Evolutionary conservation across 2,888 invertebrate genomes (phyloP).

Genomic region (Cheilosia impressa): DNA sequence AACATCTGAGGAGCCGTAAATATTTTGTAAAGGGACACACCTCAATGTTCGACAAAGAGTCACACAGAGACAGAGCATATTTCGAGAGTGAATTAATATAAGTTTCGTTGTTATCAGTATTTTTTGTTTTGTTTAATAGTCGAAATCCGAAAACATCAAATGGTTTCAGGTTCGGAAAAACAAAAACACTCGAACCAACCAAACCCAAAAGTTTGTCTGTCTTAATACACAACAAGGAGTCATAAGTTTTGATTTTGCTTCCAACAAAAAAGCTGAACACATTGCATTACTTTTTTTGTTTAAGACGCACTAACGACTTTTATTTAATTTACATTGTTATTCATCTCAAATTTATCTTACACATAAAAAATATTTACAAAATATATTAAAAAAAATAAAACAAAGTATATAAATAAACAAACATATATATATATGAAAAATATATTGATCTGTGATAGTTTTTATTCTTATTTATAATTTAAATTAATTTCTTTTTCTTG

Average conservation of each 20-base stretch:
- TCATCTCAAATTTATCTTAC: constrained; percentile 62
- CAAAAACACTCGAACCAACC: constrained; percentile 4
- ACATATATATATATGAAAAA: constrained; percentile 53
- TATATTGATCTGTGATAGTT: constrained; percentile 78
- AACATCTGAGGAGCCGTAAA: constrained; percentile 14
- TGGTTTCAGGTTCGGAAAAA: constrained; percentile 51
- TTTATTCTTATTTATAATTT: constrained; percentile 69
- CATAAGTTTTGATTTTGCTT: constrained; percentile 1
- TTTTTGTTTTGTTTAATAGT: constrained; percentile 3
- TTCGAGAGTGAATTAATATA: constrained; percentile 7
- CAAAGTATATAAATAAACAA: constrained; percentile 36
- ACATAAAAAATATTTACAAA: constrained; percentile 61
- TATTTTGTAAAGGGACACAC: constrained; percentile 8
- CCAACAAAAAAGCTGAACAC: background rate
- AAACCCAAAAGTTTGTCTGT: constrained; percentile 33
- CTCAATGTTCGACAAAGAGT: constrained; percentile 2
- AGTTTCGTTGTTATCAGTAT: constrained; percentile 24
- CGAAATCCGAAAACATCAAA: constrained; percentile 15
- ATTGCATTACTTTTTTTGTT: background rate
- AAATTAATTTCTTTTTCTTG: constrained; percentile 23
- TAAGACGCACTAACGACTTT: constrained; percentile 19
- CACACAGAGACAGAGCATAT: constrained; percentile 20
- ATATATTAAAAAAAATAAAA: constrained; percentile 46
- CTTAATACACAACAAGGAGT: background rate
- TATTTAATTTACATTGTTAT: constrained; percentile 46